Evolutionary conservation across 1,140 invertebrate genomes (phyloP).

Genomic region (Aphaenogaster ashmeadi): DNA sequence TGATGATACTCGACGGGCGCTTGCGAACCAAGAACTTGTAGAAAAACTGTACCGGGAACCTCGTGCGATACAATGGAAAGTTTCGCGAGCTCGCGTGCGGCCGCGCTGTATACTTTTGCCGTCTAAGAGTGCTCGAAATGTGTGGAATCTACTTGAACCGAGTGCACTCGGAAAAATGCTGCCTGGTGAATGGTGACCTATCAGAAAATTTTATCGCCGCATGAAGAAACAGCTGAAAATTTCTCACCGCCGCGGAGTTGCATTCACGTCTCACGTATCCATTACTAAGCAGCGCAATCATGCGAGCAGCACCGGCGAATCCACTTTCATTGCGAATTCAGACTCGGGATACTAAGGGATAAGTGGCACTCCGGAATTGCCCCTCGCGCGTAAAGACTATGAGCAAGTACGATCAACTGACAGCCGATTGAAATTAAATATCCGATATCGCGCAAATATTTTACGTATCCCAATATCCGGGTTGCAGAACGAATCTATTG

Average conservation of each 20-base stretch:
- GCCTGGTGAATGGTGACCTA: slow-evolving; percentile 51
- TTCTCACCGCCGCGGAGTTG: slow-evolving; percentile 8
- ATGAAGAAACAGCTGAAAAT: slow-evolving; percentile 54
- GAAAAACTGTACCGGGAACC: slow-evolving; percentile 25
- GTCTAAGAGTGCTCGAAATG: slow-evolving; percentile 52
- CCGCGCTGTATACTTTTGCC: slow-evolving; percentile 34
- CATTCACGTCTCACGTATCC: slow-evolving; percentile 29
- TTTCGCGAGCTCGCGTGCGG: slow-evolving; percentile 41
- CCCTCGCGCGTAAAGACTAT: not conserved
- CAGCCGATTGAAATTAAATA: not conserved
- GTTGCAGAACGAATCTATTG: not conserved
- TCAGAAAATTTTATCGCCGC: slow-evolving; percentile 60
- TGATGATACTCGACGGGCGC: not conserved
- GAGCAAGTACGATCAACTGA: not conserved
- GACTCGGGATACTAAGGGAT: not conserved
- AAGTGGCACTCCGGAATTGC: not conserved
- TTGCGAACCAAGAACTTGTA: not conserved
- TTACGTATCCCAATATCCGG: not conserved
- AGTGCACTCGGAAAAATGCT: slow-evolving; percentile 53
- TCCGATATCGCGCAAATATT: not conserved
- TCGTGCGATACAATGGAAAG: slow-evolving; percentile 28
- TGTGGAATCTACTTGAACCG: slow-evolving; percentile 56
- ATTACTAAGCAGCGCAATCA: slow-evolving; percentile 28
- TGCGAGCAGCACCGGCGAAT: slow-evolving; percentile 10
- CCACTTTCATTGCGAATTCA: slow-evolving; percentile 36